These are phyloP conservation scores for Cromileptes altivelis DNA, from an alignment of 2,113 vertebrate genomes.

Conservation along the genomic window DNA sequence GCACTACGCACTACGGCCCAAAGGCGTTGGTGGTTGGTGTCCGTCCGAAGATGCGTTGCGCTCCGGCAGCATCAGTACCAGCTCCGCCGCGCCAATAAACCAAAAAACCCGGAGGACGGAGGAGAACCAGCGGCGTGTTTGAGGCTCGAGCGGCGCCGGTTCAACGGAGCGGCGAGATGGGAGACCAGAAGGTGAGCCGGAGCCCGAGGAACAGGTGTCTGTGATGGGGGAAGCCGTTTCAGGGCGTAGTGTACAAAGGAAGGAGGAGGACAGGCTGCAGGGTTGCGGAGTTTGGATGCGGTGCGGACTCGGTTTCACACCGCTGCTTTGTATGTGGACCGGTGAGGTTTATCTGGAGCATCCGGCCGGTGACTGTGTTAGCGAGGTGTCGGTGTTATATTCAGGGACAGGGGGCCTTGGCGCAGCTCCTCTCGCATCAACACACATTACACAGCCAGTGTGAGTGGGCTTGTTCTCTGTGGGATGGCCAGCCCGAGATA, in stretches of 20 bases:
- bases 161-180: slow-evolving; percentile 74
- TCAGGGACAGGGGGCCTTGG: slow-evolving; percentile 44
- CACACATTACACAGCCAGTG: slow-evolving; percentile 47
- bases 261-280: slow-evolving; percentile 45
- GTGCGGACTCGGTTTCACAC: background rate
- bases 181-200: slow-evolving; percentile 85
- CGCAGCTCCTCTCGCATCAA: slow-evolving; percentile 52
- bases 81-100: slow-evolving; percentile 54
- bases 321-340: background rate
- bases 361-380: too few species aligned
- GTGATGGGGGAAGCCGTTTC: slow-evolving; percentile 55
- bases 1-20: slow-evolving; percentile 64
- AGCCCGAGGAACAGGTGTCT: slow-evolving; percentile 75
- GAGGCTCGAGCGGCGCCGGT: slow-evolving; percentile 45
- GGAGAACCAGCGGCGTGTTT: slow-evolving; percentile 24
- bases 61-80: slow-evolving; percentile 84
- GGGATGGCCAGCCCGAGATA: background rate
- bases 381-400: background rate
- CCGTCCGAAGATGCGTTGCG: slow-evolving; percentile 80
- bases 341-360: too few species aligned
- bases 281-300: slow-evolving; percentile 45
- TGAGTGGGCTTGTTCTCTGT: slow-evolving; percentile 56
- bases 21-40: slow-evolving; percentile 76
- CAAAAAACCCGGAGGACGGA: slow-evolving; percentile 26
- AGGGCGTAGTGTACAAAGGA: slow-evolving; percentile 81